phyloP scores from a whole-genome alignment of 2,888 invertebrate genomes.

The Xestia rhomboidea region DNA sequence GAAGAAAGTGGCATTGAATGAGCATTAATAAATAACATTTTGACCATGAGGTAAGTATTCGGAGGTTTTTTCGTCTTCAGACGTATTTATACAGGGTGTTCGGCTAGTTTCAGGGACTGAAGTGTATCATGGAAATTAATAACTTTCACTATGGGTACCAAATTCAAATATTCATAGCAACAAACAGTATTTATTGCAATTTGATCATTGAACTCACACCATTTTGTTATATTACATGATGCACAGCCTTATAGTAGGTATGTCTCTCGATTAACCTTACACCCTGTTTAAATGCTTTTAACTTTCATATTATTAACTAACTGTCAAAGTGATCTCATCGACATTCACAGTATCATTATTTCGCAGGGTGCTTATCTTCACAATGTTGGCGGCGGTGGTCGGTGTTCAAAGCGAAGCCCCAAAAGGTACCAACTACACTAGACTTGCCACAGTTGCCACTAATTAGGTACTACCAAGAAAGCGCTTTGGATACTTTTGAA shows the following conservation, averaged over 20 bases:
- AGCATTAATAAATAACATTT: background rate
- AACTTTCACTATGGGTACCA: background rate
- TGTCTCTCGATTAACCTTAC: background rate
- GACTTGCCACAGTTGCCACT: conserved; percentile 4
- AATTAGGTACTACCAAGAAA: conserved; percentile 10
- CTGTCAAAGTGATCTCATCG: background rate
- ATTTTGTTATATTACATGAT: background rate
- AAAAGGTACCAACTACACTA: conserved; percentile 45
- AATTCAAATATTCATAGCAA: background rate
- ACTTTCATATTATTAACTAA: background rate
- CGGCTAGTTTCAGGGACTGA: background rate
- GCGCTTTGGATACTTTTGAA: background rate
- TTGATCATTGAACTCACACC: background rate
- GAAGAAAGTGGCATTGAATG: background rate
- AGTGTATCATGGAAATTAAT: background rate
- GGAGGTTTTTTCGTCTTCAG: background rate
- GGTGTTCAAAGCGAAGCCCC: conserved; percentile 35
- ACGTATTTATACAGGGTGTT: background rate
- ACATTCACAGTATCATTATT: conserved; percentile 11
- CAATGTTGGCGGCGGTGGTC: conserved; percentile 32
- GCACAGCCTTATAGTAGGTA: background rate
- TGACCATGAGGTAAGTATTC: conserved; percentile 42
- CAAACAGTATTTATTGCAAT: background rate
- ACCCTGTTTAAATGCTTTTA: background rate
- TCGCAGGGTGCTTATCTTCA: conserved; percentile 38